A percentile compares a stretch with the other conserved stretches of the same genome.
Conservation (phyloP, 2,888 invertebrate species). For the Coelinius sp. region DNA sequence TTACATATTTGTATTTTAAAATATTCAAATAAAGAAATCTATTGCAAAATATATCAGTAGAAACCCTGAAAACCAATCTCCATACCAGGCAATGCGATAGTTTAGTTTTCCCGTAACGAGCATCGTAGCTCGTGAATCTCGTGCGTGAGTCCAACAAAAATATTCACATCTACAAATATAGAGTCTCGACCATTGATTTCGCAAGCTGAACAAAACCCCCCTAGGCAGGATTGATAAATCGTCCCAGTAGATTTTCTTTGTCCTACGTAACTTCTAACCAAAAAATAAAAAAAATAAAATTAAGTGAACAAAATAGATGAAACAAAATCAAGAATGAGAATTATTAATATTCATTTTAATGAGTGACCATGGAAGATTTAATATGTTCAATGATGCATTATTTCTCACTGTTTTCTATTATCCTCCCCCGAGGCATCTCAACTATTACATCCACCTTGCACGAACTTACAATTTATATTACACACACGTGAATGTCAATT, state of each 20-base stretch:
- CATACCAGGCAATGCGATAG: slow-evolving; percentile 12
- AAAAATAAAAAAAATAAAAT: background rate
- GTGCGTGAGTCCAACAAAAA: slow-evolving; percentile 24
- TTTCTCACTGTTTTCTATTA: slow-evolving; percentile 16
- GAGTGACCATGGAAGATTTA: slow-evolving; percentile 23
- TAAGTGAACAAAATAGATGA: background rate
- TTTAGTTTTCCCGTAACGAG: slow-evolving; percentile 30
- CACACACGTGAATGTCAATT: slow-evolving; percentile 11
- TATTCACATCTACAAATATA: slow-evolving; percentile 21
- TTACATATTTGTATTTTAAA: background rate
- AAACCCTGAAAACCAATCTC: background rate
- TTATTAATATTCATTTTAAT: slow-evolving; percentile 17
- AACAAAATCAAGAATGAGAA: background rate
- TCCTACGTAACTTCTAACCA: background rate
- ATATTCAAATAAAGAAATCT: background rate
- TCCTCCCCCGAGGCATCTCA: slow-evolving; percentile 6
- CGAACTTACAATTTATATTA: background rate
- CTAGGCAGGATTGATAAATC: slow-evolving; percentile 13
- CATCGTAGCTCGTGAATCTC: slow-evolving; percentile 35
- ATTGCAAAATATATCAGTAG: background rate
- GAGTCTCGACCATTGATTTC: slow-evolving; percentile 6
- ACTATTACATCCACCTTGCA: background rate
- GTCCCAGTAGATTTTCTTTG: background rate
- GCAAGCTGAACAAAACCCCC: background rate
- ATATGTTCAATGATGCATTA: slow-evolving; percentile 4